Evolutionary conservation across 2,888 invertebrate species (phyloP).

Genomic region (Drosophila siamana): DNA sequence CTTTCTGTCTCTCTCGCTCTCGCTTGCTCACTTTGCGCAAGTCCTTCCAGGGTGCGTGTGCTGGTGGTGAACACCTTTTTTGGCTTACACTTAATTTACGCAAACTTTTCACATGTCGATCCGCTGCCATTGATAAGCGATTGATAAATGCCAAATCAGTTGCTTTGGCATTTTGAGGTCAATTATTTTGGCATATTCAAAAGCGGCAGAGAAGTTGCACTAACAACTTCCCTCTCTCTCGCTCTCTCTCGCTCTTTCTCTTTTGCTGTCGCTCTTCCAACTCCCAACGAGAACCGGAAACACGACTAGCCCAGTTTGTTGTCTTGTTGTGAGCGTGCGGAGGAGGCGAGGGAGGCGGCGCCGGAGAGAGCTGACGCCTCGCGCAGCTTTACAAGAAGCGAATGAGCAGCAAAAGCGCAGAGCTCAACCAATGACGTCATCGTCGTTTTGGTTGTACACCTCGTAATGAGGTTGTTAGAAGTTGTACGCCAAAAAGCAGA

Average conservation of each 20-base stretch:
- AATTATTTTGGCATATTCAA: slow-evolving; percentile 20
- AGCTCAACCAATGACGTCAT: slow-evolving; percentile 80
- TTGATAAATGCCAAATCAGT: slow-evolving; percentile 43
- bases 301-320: background rate
- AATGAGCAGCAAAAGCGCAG: slow-evolving; percentile 63
- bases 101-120: slow-evolving; percentile 32
- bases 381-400: slow-evolving; percentile 64
- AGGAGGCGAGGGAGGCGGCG: background rate
- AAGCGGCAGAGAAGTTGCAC: background rate
- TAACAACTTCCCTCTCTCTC: background rate
- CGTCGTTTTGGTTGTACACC: slow-evolving; percentile 35
- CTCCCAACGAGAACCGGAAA: slow-evolving; percentile 23
- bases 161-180: slow-evolving; percentile 19
- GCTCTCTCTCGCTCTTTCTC: background rate
- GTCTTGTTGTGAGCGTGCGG: background rate
- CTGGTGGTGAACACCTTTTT: slow-evolving; percentile 20
- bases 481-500: slow-evolving; percentile 61
- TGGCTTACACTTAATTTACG: slow-evolving; percentile 17
- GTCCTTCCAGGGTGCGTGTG: slow-evolving; percentile 47
- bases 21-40: slow-evolving; percentile 45
- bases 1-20: slow-evolving; percentile 16
- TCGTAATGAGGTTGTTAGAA: slow-evolving; percentile 78
- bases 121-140: slow-evolving; percentile 32
- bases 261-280: too few species aligned
- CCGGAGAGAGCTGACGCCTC: slow-evolving; percentile 4